Conservation (phyloP, 2,888 invertebrate genomes). For the Eremobia ochroleuca region DNA sequence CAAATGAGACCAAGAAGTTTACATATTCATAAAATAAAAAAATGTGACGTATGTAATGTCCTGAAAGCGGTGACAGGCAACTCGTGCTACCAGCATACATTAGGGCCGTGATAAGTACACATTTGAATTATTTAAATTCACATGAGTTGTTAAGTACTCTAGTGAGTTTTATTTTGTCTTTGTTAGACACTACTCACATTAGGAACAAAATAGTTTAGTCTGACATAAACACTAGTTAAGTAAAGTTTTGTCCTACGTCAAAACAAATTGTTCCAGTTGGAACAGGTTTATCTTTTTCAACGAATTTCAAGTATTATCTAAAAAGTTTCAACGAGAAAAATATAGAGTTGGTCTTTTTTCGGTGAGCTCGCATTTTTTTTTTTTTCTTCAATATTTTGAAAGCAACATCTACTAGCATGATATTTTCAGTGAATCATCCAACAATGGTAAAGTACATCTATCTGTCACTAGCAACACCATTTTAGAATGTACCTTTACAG, state of each 20-base stretch:
- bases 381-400: neutral
- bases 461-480: neutral
- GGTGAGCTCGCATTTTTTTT: neutral
- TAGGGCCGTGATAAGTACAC: conserved; percentile 40
- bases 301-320: neutral
- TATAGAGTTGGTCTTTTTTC: neutral
- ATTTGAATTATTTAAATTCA: conserved; percentile 51
- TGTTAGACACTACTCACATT: neutral
- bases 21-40: conserved; percentile 34
- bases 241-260: neutral
- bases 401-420: neutral
- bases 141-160: conserved; percentile 14
- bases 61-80: conserved; percentile 28
- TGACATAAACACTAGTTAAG: neutral
- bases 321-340: neutral
- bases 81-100: conserved; percentile 29
- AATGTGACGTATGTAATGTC: conserved; percentile 21
- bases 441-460: neutral
- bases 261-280: neutral
- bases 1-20: conserved; percentile 29
- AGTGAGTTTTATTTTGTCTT: neutral
- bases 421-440: neutral
- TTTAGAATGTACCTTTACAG: neutral
- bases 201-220: neutral
- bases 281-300: neutral